Evolutionary conservation across 2,888 invertebrate genomes (phyloP), one percentile per base, ranked within the genome.

Genomic region (Drosophila subsilvestris): DNA sequence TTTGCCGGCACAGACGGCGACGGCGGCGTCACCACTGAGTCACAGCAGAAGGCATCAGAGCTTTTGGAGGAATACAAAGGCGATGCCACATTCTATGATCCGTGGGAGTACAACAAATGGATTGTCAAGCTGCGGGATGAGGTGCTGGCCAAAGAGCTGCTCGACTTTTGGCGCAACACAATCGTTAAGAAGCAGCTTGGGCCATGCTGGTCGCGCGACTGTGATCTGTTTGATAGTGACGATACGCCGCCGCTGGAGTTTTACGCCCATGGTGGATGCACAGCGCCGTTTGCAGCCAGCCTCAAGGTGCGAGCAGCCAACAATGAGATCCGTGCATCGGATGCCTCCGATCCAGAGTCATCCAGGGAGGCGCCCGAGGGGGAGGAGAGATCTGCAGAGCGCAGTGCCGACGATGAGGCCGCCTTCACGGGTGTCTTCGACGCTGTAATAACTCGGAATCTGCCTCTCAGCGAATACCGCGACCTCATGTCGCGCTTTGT

Each of bases 31-130:
- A 50, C 48, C 3, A 56, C 57, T 45, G 79, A 78, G 44, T 76
- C 79, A 61, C 78, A 77, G 27, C 65, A 55, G n/a, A 89, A 85
- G 53, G 91, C 91, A 0, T 71, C 71, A 4, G 83, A 86, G 0
- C 56, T 91, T 20, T 61, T 91, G 6, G 73, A 75, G 3, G 83
- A 78, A 32, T 81, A 90, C 58, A 90, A 87, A 42, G 94, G 94
- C 3, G 89, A 92, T 65, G 91, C 92, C 1, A 81, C 90, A 60
- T 89, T 86, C 51, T 82, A 80, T 56, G 80, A 75, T 4, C 90
- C 92, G 0, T 88, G 77, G 75, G 66, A 77, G 4, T 90, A 90
- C 58, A 90, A 90, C 32, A 85, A 89, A 17, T 90, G 91, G 91
- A 89, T 90, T 18, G 66, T 79, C 0, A 75, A 62, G 10, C 53